Evolutionary conservation across 2,888 invertebrate species (phyloP), one percentile per base, ranked within the genome.

Genomic region (Eudemis profundana): DNA sequence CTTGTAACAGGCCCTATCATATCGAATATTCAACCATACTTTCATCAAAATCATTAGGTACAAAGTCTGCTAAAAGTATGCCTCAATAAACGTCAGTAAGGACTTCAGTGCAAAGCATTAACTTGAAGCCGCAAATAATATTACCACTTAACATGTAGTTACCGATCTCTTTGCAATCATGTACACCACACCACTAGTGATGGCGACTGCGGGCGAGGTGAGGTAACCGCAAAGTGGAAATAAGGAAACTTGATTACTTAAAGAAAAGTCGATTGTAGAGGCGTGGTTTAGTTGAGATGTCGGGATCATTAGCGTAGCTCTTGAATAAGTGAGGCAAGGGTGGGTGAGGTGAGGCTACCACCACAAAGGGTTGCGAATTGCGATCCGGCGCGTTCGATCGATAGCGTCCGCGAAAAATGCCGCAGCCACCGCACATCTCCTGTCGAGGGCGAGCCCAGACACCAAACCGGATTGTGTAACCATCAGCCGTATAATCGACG

Each of bases 311-410:
- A 74, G 71, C 66, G 70, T 60, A 69, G 56, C 71, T 71, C 71
- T 68, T 77, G 75, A 81, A 77, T 78, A 78, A 77, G 72, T 72
- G 69, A 75, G 74, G 72, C 72, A 70, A 72, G 76, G 77, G 78
- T 74, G 76, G 73, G 73, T 71, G 69, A 68, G 72, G 75, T 70
- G 74, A 73, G 72, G 74, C 76, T 74, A 75, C 75, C 72, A 68
- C 73, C 77, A 77, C 79, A 81, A 81, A 79, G 81, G 81, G 81
- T 80, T 81, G 76, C 78, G 78, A 78, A 77, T 76, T 77, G 78
- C 78, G 76, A 78, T 73, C 72, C 74, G 69, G 59, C 73, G 75
- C 77, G 76, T 78, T 74, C 79, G 83, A 82, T 84, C 84, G 84
- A 84, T 85, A 82, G 73, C 72, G 72, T 71, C 73, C 74, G 74